phyloP scores from a whole-genome alignment of 2,113 vertebrate species.

The Donacobius atricapilla region DNA sequence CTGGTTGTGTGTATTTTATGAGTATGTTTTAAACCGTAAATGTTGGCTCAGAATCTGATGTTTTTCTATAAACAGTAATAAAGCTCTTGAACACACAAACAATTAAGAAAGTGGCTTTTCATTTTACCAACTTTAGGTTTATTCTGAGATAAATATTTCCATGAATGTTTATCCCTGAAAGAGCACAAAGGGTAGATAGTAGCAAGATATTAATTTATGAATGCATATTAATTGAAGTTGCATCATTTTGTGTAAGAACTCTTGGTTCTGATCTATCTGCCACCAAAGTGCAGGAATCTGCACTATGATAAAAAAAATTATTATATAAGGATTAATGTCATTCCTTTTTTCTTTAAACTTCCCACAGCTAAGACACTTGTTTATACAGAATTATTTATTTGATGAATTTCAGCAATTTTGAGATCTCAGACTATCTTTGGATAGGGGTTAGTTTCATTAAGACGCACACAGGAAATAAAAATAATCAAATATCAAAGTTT shows the following conservation, averaged over 20 bases:
- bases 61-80: slow-evolving; percentile 2
- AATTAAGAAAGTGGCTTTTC: neutral
- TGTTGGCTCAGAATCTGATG: neutral
- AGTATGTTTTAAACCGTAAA: neutral
- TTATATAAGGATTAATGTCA: neutral
- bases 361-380: neutral
- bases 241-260: neutral
- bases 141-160: neutral
- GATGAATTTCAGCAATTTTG: neutral
- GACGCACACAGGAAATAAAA: neutral
- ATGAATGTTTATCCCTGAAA: neutral
- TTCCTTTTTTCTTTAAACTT: neutral
- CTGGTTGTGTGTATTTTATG: neutral
- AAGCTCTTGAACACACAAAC: neutral
- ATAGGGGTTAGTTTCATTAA: neutral
- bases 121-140: neutral
- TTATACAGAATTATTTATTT: neutral
- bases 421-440: neutral
- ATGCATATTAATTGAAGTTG: neutral
- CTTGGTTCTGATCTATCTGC: neutral
- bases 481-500: neutral
- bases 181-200: neutral
- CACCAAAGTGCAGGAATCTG: neutral
- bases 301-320: neutral
- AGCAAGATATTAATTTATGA: neutral